These are phyloP conservation scores for Cryptotermes secundus DNA, from an alignment of 1,140 invertebrate genomes.

Conservation along the genomic window DNA sequence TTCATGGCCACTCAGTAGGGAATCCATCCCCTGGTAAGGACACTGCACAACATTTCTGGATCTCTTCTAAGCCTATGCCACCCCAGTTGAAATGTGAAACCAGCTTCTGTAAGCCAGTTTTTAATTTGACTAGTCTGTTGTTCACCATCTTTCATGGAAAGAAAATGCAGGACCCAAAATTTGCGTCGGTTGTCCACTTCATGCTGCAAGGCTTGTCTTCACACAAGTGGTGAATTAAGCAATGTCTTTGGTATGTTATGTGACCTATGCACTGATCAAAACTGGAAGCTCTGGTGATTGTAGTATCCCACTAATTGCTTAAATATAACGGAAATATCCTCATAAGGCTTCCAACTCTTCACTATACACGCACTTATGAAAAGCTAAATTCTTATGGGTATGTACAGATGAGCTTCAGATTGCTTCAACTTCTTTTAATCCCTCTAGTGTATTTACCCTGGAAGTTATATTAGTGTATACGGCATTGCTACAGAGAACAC, in stretches of 20 bases:
- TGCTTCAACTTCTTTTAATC: not conserved
- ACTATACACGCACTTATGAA: slow-evolving; percentile 29
- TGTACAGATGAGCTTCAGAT: slow-evolving; percentile 26
- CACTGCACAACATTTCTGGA: not conserved
- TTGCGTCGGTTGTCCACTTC: not conserved
- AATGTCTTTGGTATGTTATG: slow-evolving; percentile 35
- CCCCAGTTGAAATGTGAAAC: not conserved
- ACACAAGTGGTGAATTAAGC: not conserved
- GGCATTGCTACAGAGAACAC: not conserved
- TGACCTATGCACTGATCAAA: slow-evolving; percentile 24
- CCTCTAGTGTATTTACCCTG: slow-evolving; percentile 6
- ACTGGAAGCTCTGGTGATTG: slow-evolving; percentile 35
- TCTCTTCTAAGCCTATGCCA: not conserved
- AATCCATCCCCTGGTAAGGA: not conserved
- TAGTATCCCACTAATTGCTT: slow-evolving; percentile 27
- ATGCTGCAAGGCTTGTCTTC: not conserved
- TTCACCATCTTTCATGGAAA: slow-evolving; percentile 30
- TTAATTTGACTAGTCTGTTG: slow-evolving; percentile 9
- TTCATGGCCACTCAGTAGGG: not conserved
- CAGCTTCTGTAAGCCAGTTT: slow-evolving; percentile 13
- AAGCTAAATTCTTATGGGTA: slow-evolving; percentile 24
- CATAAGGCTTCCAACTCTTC: slow-evolving; percentile 25
- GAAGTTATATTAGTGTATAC: not conserved
- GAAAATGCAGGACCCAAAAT: slow-evolving; percentile 27
- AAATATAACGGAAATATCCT: not conserved